Base-by-base conservation (phyloP, 2,888 invertebrate genomes). In the Athalia cordata region DNA sequence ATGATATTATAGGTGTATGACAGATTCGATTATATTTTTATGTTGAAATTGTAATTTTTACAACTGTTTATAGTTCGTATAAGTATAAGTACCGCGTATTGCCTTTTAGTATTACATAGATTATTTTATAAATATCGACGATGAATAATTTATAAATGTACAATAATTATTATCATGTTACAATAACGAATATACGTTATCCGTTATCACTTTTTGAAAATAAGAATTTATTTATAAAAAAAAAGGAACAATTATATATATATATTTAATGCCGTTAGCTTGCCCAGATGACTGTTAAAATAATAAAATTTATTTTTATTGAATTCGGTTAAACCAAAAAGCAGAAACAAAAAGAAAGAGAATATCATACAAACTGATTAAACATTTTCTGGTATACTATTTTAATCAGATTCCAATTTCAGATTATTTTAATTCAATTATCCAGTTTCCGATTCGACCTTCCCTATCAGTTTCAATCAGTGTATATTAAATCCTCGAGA, bases 241-340 rank as follows among this genome's bases (percentile, higher is more conserved):
- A 78, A 79, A 81, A 83, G 78, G 84, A 80, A 78, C 75, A 29
- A 29, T 29, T 84, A 86, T 86, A 85, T 86, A 85, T 80, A 81
- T 81, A 83, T 80, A 83, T 80, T 78, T 79, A 86, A 83, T 81
- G 82, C 82, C 82, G 83, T 85, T 82, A 82, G 81, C 81, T 85
- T 83, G 81, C 81, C 82, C 79, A 82, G 79, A 83, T 79, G 81
- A 83, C 68, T 84, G 86, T 87, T 86, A 72, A 59, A 47, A 45
- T 59, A 86, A 86, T 82, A 87, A 86, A 87, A 80, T 84, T 77
- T 87, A 86, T 86, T 88, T 87, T 87, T 84, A 85, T 84, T 86
- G 85, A 79, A 84, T 59, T 11, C 59, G 29, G 2, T 29, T 29
- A 29, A 29, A 29, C 29, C 29, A 29, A 29, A 29, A n/a, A 9